These are phyloP conservation scores for Eonycteris spelaea DNA, from an alignment of 2,113 vertebrate genomes.

Conservation along the genomic window DNA sequence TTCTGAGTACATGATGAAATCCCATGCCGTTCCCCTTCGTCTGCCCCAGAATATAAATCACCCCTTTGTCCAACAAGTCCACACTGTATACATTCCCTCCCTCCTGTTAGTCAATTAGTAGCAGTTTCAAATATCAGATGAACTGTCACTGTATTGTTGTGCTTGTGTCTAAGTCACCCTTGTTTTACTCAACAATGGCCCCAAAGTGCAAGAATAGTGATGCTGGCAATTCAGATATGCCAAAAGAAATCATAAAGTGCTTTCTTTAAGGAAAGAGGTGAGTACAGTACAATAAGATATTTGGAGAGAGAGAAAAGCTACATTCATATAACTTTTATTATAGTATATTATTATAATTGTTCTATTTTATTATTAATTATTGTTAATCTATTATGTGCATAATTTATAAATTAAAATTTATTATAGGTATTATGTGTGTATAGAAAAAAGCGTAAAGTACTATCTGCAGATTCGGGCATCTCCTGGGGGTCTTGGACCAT, in stretches of 20 bases:
- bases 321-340: not conserved
- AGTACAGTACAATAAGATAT: not conserved
- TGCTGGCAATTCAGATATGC: not conserved
- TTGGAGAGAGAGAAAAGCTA: not conserved
- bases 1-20: not conserved
- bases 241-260: not conserved
- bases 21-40: not conserved
- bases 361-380: not conserved
- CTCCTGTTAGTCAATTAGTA: not conserved
- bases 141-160: not conserved
- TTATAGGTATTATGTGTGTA: not conserved
- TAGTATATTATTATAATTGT: not conserved
- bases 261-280: not conserved
- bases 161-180: not conserved
- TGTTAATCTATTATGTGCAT: not conserved
- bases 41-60: not conserved
- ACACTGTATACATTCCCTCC: no score
- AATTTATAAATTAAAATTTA: not conserved
- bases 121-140: not conserved
- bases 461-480: not conserved
- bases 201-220: not conserved
- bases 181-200: not conserved
- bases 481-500: not conserved
- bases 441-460: not conserved
- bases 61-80: not conserved